Evolutionary conservation across 2,113 vertebrate genomes (phyloP), one percentile per base, ranked within the genome.

Genomic region (Salvelinus alpinus): DNA sequence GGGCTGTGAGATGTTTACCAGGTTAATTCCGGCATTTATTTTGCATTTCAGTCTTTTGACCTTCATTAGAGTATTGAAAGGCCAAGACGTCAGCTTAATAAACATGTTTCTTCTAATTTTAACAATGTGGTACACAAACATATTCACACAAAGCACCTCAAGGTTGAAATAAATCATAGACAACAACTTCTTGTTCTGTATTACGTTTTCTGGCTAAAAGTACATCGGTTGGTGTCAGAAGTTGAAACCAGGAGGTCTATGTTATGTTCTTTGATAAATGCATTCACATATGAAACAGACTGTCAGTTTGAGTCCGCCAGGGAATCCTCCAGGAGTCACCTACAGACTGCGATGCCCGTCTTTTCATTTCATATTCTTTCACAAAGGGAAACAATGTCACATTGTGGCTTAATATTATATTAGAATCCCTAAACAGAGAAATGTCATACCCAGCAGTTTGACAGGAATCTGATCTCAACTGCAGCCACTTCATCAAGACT

Each of bases 401-500:
- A 22, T 44, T 69, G 71, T 4, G 54, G 47, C 22, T 11, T 64
- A 57, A 82, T 48, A 62, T 38, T 71, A 51, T 77, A 72, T 82
- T 62, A 71, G 14, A 83, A 74, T 80, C 27, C n/a, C 47, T 12
- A 68, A 20, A 34, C 62, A 71, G 72, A 38, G 74, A 44, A 75
- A 78, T 44, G 78, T 31, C 14, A 67, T 68, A 74, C 78, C 27
- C 70, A 20, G 47, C 70, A 64, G 70, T 62, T 60, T 76, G 81
- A 79, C 79, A 74, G 51, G 31, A 62, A 78, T 34, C 69, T 64
- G 76, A 75, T 25, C 62, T 72, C 70, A 12, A 73, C 80, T 29
- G 79, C 20, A 78, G 57, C 82, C 48, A 77, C 84, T 84, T 86
- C 11, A 88, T 87, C 79, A 74, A 27, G 76, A 81, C 44, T 81